These are phyloP conservation scores for Leptoteleia sp. DNA, from an alignment of 1,140 invertebrate genomes.

Conservation along the genomic window DNA sequence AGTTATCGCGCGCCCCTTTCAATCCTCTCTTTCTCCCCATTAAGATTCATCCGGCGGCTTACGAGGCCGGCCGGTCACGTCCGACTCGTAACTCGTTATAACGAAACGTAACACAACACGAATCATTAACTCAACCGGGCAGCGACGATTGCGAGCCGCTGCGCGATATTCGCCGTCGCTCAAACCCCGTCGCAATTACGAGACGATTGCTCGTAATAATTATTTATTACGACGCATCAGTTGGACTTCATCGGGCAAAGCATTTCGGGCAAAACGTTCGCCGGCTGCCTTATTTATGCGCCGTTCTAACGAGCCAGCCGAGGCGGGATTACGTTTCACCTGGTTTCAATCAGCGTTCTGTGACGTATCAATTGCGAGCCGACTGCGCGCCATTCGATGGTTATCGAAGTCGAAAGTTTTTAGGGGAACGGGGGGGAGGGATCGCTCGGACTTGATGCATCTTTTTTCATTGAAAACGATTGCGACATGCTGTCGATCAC, in stretches of 20 bases:
- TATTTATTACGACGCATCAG: slow-evolving; percentile 50
- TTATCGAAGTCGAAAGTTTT: slow-evolving; percentile 6
- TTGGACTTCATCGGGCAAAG: slow-evolving; percentile 49
- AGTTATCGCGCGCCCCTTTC: slow-evolving; percentile 22
- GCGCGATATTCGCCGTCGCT: slow-evolving; percentile 49
- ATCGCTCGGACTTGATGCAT: no score
- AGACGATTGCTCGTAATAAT: slow-evolving; percentile 44
- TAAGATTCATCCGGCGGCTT: slow-evolving; percentile 64
- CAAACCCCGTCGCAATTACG: slow-evolving; percentile 40
- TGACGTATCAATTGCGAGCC: slow-evolving; percentile 39
- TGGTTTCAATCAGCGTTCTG: slow-evolving; percentile 37
- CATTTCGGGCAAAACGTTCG: slow-evolving; percentile 17
- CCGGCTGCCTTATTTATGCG: slow-evolving; percentile 28
- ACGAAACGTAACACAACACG: slow-evolving; percentile 76
- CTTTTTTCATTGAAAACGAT: no score
- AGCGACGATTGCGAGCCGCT: slow-evolving; percentile 48
- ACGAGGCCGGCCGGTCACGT: slow-evolving; percentile 72
- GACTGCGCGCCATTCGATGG: not conserved
- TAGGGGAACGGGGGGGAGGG: no score
- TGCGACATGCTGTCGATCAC: no score
- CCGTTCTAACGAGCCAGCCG: slow-evolving; percentile 8
- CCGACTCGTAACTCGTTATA: slow-evolving; percentile 74
- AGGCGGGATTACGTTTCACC: slow-evolving; percentile 25
- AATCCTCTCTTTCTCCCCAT: slow-evolving; percentile 60
- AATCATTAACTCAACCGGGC: slow-evolving; percentile 69